phyloP scores from a whole-genome alignment of 2,797 vertebrate genomes.

The Enteromius mattozi region DNA sequence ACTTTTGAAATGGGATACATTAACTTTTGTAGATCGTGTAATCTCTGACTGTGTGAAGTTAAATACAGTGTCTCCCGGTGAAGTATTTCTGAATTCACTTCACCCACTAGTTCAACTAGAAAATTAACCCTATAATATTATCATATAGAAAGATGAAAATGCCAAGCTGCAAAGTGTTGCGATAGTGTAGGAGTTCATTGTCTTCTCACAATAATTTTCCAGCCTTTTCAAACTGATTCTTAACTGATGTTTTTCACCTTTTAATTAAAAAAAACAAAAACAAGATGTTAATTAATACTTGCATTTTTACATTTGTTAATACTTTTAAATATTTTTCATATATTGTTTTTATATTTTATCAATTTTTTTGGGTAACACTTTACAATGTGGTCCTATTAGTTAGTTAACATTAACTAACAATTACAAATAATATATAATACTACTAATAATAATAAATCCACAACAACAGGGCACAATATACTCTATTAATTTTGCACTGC shows the following conservation, averaged over 20 bases:
- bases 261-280: no score
- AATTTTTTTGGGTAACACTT: neutral
- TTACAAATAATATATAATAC: no score
- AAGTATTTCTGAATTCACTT: neutral
- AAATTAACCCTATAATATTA: neutral
- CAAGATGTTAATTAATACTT: neutral
- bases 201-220: neutral
- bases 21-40: constrained; percentile 12
- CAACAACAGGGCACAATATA: neutral
- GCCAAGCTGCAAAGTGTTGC: neutral
- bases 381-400: neutral
- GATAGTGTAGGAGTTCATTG: neutral
- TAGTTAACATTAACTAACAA: no score
- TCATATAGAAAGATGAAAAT: neutral
- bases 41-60: neutral
- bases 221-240: neutral
- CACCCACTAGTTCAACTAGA: neutral
- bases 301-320: neutral
- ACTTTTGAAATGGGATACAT: neutral
- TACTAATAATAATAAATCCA: no score
- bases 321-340: neutral
- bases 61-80: neutral
- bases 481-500: neutral
- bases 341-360: neutral
- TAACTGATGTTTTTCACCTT: neutral